Evolutionary conservation across 2,888 invertebrate genomes (phyloP).

Genomic region (Clitarchus hookeri): DNA sequence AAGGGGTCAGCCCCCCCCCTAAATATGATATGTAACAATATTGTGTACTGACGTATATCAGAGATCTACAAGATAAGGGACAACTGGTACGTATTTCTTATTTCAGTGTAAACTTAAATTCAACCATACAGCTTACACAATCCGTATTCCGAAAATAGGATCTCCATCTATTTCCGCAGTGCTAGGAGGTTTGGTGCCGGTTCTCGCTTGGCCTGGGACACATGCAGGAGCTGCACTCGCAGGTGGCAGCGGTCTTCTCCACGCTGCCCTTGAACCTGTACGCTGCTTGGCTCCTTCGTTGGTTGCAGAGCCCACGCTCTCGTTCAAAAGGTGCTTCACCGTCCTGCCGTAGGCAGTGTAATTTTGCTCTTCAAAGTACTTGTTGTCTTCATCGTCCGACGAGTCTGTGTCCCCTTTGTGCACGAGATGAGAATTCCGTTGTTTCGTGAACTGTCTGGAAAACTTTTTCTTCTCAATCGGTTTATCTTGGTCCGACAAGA

Average conservation of each 20-base stretch:
- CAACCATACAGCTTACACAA: constrained; percentile 29
- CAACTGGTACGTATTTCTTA: too few relatives aligned
- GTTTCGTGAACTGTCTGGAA: not conserved
- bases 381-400: constrained; percentile 80
- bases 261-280: not conserved
- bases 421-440: constrained; percentile 47
- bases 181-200: not conserved
- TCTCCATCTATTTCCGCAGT: not conserved
- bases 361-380: constrained; percentile 72
- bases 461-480: not conserved
- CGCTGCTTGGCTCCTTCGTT: not conserved
- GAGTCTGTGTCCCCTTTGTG: constrained; percentile 71
- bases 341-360: constrained; percentile 73
- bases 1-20: too few relatives aligned
- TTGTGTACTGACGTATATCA: too few relatives aligned
- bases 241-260: not conserved
- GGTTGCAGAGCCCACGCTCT: constrained; percentile 29
- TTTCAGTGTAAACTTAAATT: too few relatives aligned
- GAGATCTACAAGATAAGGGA: too few relatives aligned
- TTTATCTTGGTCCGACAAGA: not conserved
- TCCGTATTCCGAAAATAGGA: constrained; percentile 34
- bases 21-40: too few relatives aligned
- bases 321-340: constrained; percentile 62
- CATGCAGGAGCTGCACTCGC: not conserved
- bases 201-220: constrained; percentile 4